These are phyloP conservation scores for Leptogaster cylindrica DNA, from an alignment of 2,888 invertebrate genomes.

Conservation along the genomic window DNA sequence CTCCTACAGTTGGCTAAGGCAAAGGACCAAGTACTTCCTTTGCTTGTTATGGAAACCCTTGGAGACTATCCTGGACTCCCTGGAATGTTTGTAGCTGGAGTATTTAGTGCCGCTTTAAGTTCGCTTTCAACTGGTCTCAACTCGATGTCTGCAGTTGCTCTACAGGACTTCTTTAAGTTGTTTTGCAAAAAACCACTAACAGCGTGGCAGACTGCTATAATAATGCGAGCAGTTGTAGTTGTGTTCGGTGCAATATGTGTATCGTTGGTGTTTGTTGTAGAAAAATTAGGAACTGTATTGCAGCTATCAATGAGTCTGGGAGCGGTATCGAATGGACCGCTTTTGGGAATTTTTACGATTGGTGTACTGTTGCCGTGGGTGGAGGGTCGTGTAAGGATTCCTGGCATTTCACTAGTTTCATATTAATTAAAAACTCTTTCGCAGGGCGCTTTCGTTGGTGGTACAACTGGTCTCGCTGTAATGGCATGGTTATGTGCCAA, in stretches of 20 bases:
- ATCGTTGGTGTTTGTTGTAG: constrained; percentile 68
- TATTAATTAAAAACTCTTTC: constrained; percentile 12
- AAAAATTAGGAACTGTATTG: constrained; percentile 73
- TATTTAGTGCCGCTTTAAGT: constrained; percentile 89
- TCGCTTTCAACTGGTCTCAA: constrained; percentile 80
- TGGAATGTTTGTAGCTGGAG: constrained; percentile 87
- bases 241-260: constrained; percentile 70
- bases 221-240: constrained; percentile 72
- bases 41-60: constrained; percentile 85
- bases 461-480: constrained; percentile 63
- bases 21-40: constrained; percentile 80
- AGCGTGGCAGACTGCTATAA: constrained; percentile 66
- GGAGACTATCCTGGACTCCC: constrained; percentile 80
- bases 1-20: constrained; percentile 68
- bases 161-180: constrained; percentile 74
- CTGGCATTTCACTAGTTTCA: not conserved
- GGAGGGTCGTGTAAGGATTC: constrained; percentile 64
- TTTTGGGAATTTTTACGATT: constrained; percentile 72
- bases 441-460: constrained; percentile 66
- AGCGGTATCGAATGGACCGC: constrained; percentile 72
- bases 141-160: constrained; percentile 75
- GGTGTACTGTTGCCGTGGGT: constrained; percentile 74
- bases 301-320: constrained; percentile 71
- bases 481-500: constrained; percentile 67
- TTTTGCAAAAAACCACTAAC: constrained; percentile 64